These are phyloP conservation scores for Vultur gryphus DNA, from an alignment of 2,797 vertebrate species.

Conservation along the genomic window DNA sequence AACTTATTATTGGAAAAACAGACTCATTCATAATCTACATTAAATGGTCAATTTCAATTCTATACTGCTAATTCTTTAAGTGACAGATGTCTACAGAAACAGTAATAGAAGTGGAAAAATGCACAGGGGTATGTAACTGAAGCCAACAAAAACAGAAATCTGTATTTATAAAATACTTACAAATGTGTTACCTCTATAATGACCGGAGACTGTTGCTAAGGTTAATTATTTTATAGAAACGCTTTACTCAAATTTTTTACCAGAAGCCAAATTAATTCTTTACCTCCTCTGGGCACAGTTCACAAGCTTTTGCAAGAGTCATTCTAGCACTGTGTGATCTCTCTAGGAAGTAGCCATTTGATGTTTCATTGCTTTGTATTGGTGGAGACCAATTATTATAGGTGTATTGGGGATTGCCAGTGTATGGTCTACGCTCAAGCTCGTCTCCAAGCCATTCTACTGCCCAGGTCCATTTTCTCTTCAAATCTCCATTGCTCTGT, in stretches of 20 bases:
- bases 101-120: background rate
- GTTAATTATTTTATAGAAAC: background rate
- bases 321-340: constrained; percentile 98
- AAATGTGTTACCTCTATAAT: background rate
- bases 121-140: background rate
- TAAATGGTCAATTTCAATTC: background rate
- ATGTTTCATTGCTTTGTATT: constrained; percentile 98
- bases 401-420: constrained; percentile 96
- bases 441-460: constrained; percentile 99
- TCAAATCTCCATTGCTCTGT: constrained; percentile 98
- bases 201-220: background rate
- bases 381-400: constrained; percentile 99
- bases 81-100: background rate
- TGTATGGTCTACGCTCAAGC: constrained; percentile 94
- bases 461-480: constrained; percentile 99
- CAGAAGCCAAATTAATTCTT: constrained; percentile 25
- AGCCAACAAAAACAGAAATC: background rate
- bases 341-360: constrained; percentile 98
- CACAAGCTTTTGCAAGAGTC: constrained; percentile 99
- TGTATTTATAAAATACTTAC: background rate
- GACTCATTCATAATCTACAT: background rate
- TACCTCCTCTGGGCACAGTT: constrained; percentile 99
- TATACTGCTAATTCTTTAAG: background rate
- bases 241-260: background rate
- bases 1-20: background rate